Evolutionary conservation across 2,888 invertebrate genomes (phyloP).

Genomic region (Congeria kusceri): DNA sequence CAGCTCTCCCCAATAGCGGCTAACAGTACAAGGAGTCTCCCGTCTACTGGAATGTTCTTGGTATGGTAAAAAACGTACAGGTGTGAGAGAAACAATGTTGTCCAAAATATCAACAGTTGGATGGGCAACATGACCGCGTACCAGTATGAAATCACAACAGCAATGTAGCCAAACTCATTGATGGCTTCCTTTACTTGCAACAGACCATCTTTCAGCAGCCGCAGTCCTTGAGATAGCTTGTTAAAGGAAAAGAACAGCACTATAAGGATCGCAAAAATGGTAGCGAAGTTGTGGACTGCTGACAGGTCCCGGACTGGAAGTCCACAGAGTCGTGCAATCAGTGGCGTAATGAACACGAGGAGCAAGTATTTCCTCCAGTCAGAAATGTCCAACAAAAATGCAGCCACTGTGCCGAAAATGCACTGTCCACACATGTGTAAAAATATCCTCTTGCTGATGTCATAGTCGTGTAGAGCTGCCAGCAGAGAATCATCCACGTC

Average conservation of each 20-base stretch:
- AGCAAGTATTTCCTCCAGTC: constrained; percentile 83
- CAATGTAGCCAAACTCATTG: constrained; percentile 83
- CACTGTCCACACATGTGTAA: constrained; percentile 84
- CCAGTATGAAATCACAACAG: constrained; percentile 84
- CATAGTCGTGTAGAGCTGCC: constrained; percentile 72
- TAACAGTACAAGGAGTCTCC: constrained; percentile 84
- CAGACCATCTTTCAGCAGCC: constrained; percentile 79
- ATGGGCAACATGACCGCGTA: constrained; percentile 86
- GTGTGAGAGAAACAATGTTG: constrained; percentile 85
- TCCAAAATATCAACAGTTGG: constrained; percentile 87
- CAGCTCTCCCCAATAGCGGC: constrained; percentile 85
- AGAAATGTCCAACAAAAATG: constrained; percentile 85
- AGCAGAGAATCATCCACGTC: constrained; percentile 59
- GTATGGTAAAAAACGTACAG: constrained; percentile 82
- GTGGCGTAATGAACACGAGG: constrained; percentile 86
- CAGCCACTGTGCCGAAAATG: constrained; percentile 82
- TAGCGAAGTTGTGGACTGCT: constrained; percentile 86
- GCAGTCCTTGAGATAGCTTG: constrained; percentile 83
- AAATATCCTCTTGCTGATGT: constrained; percentile 80
- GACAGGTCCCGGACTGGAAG: constrained; percentile 84
- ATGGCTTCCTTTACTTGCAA: constrained; percentile 74
- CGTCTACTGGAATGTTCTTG: constrained; percentile 80
- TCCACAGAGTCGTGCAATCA: constrained; percentile 86
- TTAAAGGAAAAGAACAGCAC: constrained; percentile 85
- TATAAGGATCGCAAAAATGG: constrained; percentile 85